A percentile compares a stretch with the other conserved stretches of the same genome.
Evolutionary conservation across 1,140 invertebrate genomes (phyloP).

Genomic region (silkworm (Bombyx mori)): DNA sequence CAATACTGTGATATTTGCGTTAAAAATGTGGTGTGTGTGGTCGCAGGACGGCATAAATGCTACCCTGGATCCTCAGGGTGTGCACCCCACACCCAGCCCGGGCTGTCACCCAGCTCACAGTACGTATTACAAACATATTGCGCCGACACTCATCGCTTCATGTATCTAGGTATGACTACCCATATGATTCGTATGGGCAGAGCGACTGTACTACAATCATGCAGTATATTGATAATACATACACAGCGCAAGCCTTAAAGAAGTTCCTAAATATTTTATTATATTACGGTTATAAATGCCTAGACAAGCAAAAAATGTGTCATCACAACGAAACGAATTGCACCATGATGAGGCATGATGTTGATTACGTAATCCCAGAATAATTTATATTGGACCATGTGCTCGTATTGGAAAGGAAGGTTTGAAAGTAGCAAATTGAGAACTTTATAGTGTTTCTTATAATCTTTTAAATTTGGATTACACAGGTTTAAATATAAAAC

Average conservation of each 20-base stretch:
- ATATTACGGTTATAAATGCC: too few species aligned
- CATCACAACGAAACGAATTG: too few species aligned
- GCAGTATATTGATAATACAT: neutral
- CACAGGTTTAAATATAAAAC: conserved; percentile 29
- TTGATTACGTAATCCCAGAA: too few species aligned
- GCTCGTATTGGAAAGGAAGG: too few species aligned
- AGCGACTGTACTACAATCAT: conserved; percentile 22
- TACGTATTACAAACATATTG: conserved; percentile 65
- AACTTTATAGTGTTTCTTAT: too few species aligned
- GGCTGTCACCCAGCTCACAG: conserved; percentile 48
- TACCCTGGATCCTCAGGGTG: conserved; percentile 46
- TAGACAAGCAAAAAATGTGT: too few species aligned
- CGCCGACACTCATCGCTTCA: conserved; percentile 45
- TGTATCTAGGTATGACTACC: conserved; percentile 49
- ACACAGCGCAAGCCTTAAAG: too few species aligned
- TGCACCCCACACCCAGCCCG: conserved; percentile 34
- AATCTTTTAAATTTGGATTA: too few species aligned
- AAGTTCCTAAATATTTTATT: too few species aligned
- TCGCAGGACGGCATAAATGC: conserved; percentile 53
- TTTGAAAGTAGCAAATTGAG: too few species aligned
- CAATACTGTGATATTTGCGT: conserved; percentile 63
- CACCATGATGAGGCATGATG: too few species aligned
- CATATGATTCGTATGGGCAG: conserved; percentile 33
- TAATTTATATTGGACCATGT: too few species aligned
- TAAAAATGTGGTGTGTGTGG: conserved; percentile 60